Evolutionary conservation across 2,888 invertebrate species (phyloP), one percentile per base, ranked within the genome.

Genomic region (Marasmarcha lunaedactyla): DNA sequence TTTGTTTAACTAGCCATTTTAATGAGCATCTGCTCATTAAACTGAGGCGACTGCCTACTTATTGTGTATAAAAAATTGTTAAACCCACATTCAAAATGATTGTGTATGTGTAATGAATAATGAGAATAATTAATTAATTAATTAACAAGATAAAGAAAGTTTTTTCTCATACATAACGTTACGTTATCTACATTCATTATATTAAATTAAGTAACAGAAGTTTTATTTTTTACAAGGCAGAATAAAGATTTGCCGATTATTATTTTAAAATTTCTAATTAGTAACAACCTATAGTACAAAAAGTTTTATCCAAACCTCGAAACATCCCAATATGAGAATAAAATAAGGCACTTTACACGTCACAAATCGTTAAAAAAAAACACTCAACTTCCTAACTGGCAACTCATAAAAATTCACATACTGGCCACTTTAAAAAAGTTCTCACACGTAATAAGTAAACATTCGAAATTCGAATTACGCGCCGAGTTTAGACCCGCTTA

Each of bases 401-500:
- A 5, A 7, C 38, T 37, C 41, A 44, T 39, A 37, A 39, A 39
- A 20, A 20, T 20, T 20, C 20, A 42, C 38, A 48, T 49, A 47
- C 51, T 43, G 38, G 48, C 48, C 62, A 60, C 58, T 51, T 40
- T 42, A 49, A 52, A 55, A 55, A 57, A 46, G 42, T 47, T 40
- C 40, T 42, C 48, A 47, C 47, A 10, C 9, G 11, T 53, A 51
- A 39, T 41, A 42, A 45, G 43, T 41, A 42, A 45, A 43, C 41
- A 40, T 48, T 47, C 42, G 41, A 51, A 52, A 59, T 67, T 68
- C 59, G 60, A 66, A 68, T 59, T 61, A 52, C 71, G 70, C 78
- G 74, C 71, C 69, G 64, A 69, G 56, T 74, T 68, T 79, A 72
- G 79, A 69, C 76, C 71, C 73, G 77, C 74, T 70, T 65, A 79